Base-by-base conservation (phyloP, 1,140 invertebrate species). In the Augochlora pura region DNA sequence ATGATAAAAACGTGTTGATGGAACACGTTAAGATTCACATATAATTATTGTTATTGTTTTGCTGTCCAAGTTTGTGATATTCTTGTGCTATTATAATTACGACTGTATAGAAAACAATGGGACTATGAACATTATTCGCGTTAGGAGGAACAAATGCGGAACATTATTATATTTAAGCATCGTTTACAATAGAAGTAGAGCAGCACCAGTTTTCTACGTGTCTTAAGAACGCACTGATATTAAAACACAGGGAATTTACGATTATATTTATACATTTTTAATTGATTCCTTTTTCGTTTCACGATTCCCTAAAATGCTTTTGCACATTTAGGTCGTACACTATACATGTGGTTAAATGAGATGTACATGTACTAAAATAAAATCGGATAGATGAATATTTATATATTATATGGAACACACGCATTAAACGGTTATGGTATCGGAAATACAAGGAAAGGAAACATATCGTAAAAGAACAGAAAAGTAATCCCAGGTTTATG, bases 21-120 rank as follows among this genome's bases (percentile, higher is more conserved):
- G 91, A 91, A 63, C 92, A 93, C 73, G 91, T 93, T 25, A 92
- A 93, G 75, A 89, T 88, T 81, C 92, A 93, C 73, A 92, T 93
- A 85, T 92, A 92, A 90, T 82, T 82, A 63, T 60, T 18, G 63
- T 66, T 80, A 69, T 25, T 52, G 78, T 77, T 69, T 86, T 71
- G 72, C 14, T 73, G 66, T 84, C 42, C 62, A 70, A 63, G 57
- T 85, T 83, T 86, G 78, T 86, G 77, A 86, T 86, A 86, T 79
- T 76, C 68, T 69, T 60, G 57, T n/a, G 39, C 82, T 66, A 57
- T 83, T 78, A 72, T 3, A 14, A 74, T 57, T 32, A 39, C 57
- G 46, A 67, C 67, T 77, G 57, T 62, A 42, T 83, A 80, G 75
- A 62, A 66, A 54, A 38, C 69, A 83, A 46, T 12, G 52, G 59